Evolutionary conservation across 2,113 vertebrate species (phyloP), one percentile per base, ranked within the genome.

Genomic region (Forbesichthys papilliferus): DNA sequence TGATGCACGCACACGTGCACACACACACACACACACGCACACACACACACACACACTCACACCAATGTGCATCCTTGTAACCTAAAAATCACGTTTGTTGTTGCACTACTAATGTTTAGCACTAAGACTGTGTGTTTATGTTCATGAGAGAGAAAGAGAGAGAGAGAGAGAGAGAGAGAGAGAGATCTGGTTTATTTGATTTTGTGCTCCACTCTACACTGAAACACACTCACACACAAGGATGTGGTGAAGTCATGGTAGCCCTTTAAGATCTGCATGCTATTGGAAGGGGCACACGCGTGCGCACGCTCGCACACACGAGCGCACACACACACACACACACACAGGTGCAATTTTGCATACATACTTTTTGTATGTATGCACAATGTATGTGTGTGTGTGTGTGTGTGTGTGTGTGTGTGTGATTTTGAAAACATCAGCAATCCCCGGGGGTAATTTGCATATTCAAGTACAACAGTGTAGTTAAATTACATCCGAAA

Each of bases 401-500:
- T 53, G 64, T 54, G 64, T 66, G 51, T 73, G 49, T 53, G 63
- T 53, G 20, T 53, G 64, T 54, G 64, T 66, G 51, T 73, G 71
- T 75, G 84, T 51, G 70, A 87, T 90, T 86, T 58, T 86, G 83
- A 33, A 73, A 59, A 73, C 74, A 83, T 61, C 68, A 55, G 83
- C 74, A 80, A 75, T 68, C 77, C 81, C 76, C 53, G 46, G 74
- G 75, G 68, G 49, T 87, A 68, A 84, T 90, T 86, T 86, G 64
- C 84, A 89, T 88, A 87, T 84, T 82, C 73, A 86, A 88, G 88
- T 83, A 80, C 84, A 80, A 82, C 77, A 71, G 71, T 55, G 77
- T 80, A 78, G 81, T 82, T 89, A 84, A 87, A 89, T 89, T 90
- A 86, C 82, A 82, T 80, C 80, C 62, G 75, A 75, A 85, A 84